phyloP scores from a whole-genome alignment of 2,113 vertebrate genomes.

The Amblyornis subalaris region DNA sequence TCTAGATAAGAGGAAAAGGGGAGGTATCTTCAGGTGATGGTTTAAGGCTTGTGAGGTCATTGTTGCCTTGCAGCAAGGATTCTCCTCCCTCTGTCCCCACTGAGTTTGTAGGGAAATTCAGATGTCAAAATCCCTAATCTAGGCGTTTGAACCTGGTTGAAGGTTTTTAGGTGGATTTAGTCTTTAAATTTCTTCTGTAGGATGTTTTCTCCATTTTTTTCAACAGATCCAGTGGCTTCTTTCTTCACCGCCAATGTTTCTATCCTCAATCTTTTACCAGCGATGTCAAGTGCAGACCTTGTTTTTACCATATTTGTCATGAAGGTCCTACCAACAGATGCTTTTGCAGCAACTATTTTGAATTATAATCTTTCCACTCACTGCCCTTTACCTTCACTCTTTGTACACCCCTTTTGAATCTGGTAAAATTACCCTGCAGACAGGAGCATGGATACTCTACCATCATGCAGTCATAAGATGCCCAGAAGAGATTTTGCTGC shows the following conservation, averaged over 20 bases:
- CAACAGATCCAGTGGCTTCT: background rate
- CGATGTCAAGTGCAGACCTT: background rate
- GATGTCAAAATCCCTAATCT: background rate
- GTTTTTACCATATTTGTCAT: background rate
- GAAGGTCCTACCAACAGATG: background rate
- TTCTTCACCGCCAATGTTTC: background rate
- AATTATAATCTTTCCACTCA: background rate
- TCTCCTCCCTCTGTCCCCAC: accelerated
- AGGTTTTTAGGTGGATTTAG: background rate
- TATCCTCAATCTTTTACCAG: background rate
- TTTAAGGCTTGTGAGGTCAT: background rate
- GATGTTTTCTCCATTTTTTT: background rate
- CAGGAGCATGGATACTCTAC: background rate
- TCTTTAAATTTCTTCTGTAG: background rate
- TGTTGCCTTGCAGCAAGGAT: background rate
- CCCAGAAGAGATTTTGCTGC: background rate
- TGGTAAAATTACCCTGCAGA: background rate
- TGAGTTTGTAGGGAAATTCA: background rate
- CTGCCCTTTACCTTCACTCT: background rate
- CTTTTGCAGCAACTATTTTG: background rate
- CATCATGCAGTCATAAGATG: background rate
- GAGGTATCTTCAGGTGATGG: background rate
- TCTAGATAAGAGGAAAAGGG: background rate
- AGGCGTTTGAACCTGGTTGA: background rate
- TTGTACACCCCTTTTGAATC: background rate